Base-by-base conservation (phyloP, 2,113 vertebrate genomes). In the Odontophorus gujanensis region DNA sequence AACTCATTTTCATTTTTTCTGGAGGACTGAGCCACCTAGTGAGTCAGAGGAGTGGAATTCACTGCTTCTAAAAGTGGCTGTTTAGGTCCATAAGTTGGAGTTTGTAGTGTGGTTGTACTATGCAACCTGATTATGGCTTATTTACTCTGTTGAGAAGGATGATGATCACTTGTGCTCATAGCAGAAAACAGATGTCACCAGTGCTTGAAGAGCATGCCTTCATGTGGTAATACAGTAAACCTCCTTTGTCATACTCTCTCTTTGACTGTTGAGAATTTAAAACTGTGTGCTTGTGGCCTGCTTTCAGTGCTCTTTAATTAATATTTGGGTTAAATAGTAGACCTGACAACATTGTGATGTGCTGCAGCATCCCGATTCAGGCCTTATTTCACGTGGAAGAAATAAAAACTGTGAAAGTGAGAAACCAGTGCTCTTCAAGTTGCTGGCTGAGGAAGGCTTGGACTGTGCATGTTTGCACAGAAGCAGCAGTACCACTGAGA, bases 381-480 rank as follows among this genome's bases (percentile, higher is more conserved):
- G 62, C n/a, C 36, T 69, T 22, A 8, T 77, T 25, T 65, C 1
- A 2, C 45, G n/a, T 43, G 59, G 38, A 32, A 42, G 57, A 45
- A 67, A 1, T 7, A 43, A 28, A 45, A 17, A 2, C 36, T 66
- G 1, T 48, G 3, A 10, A 10, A 48, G 40, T 3, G 28, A 19
- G 2, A 34, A 24, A 62, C 65, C 48, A 66, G 36, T 32, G 45
- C 76, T 30, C 59, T 43, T 36, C 26, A 51, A 4, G 76, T 55
- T 40, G 22, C 24, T 78, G 43, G 24, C n/a, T 10, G 8, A 78
- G 42, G 51, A 13, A 19, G 34, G 18, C 3, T 9, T n/a, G 30
- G 19, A 2, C 43, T n/a, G 0, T 4, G 17, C 32, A 4, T 3
- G 0, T 21, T 13, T 59, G 22, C 7, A 1, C 40, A 51, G 82